phyloP scores from a whole-genome alignment of 2,888 invertebrate genomes.

The Escarpia spicata region DNA sequence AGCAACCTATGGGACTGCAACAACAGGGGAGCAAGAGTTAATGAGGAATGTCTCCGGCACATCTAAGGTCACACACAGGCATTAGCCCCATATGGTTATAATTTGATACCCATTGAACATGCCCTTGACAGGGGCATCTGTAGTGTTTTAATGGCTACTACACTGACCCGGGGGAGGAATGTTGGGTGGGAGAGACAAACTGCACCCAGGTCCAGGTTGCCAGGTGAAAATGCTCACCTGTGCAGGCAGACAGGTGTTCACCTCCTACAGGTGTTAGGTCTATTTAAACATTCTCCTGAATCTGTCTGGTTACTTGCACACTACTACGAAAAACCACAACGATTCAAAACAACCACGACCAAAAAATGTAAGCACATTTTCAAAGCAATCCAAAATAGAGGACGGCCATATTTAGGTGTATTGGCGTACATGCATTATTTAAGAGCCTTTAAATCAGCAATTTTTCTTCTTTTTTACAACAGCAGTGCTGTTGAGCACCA shows the following conservation, averaged over 20 bases:
- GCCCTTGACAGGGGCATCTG: neutral
- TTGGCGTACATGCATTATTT: neutral
- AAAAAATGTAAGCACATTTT: neutral
- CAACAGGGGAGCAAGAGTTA: neutral
- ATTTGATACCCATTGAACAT: neutral
- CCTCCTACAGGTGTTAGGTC: neutral
- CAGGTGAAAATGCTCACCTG: neutral
- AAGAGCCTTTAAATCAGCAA: neutral
- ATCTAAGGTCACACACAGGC: neutral
- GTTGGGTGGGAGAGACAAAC: neutral
- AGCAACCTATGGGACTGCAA: neutral
- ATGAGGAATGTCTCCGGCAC: neutral
- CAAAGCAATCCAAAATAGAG: neutral
- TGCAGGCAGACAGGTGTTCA: neutral
- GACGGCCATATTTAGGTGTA: neutral
- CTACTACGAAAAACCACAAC: neutral
- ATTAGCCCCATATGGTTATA: neutral
- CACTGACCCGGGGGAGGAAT: neutral
- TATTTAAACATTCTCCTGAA: neutral
- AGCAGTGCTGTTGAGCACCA: neutral
- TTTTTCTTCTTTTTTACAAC: neutral
- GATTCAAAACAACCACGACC: neutral
- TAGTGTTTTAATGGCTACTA: neutral
- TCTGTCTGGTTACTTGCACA: neutral
- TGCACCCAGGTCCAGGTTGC: neutral